A percentile compares a stretch with the other conserved stretches of the same genome.
Conservation (phyloP, 2,113 vertebrate genomes). For the Apodemus sylvaticus region DNA sequence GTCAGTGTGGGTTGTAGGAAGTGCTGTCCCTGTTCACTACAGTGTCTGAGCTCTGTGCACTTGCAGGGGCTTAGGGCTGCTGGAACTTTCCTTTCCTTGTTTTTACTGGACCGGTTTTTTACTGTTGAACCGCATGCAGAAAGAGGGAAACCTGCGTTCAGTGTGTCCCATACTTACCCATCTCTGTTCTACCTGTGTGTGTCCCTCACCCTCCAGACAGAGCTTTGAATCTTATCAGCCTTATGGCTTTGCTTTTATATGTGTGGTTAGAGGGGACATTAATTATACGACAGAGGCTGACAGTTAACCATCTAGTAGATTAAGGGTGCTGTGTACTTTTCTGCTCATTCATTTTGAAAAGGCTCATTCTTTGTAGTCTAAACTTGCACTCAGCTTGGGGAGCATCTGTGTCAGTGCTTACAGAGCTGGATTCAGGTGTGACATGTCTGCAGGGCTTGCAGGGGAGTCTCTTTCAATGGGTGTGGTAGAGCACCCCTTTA, state of each 20-base stretch:
- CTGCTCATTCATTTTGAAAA: neutral
- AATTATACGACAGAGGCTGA: neutral
- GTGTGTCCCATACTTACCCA: neutral
- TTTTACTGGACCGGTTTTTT: no score
- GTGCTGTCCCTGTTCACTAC: no score
- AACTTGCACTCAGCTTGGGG: no score
- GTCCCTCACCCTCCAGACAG: neutral
- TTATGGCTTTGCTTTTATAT: neutral
- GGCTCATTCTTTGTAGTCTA: neutral
- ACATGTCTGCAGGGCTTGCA: neutral
- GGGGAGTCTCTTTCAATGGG: neutral
- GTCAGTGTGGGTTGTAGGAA: neutral
- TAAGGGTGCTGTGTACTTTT: neutral
- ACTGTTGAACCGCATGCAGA: neutral
- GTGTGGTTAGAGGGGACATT: neutral
- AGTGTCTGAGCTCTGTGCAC: neutral
- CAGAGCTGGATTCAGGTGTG: neutral
- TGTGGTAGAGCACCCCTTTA: neutral
- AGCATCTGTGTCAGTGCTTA: neutral
- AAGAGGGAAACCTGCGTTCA: neutral
- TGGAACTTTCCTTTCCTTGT: neutral
- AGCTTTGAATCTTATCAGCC: neutral
- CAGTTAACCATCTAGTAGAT: neutral
- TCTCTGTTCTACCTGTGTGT: neutral
- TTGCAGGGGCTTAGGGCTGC: no score